phyloP scores from a whole-genome alignment of 2,113 vertebrate species.

The Sinocyclocheilus anophthalmus region DNA sequence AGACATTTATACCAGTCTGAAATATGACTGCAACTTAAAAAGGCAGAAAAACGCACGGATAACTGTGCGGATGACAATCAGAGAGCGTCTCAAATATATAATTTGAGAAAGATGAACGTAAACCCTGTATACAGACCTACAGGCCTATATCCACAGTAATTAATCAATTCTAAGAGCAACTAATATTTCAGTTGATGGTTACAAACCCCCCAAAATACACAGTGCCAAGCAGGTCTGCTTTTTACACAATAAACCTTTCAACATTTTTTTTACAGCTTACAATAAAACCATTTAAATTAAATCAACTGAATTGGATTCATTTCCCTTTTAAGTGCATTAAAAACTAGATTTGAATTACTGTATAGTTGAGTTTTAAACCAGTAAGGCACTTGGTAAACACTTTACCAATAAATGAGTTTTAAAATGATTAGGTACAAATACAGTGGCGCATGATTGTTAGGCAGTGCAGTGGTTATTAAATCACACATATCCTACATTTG shows the following conservation, averaged over 20 bases:
- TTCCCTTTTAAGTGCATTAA: neutral
- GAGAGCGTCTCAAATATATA: neutral
- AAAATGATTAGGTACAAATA: neutral
- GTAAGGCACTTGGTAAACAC: conserved; percentile 4
- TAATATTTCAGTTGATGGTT: neutral
- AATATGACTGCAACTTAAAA: neutral
- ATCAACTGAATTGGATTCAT: neutral
- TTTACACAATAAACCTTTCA: neutral
- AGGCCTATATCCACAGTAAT: neutral
- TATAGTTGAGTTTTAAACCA: neutral
- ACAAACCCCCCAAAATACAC: neutral
- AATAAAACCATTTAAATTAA: neutral
- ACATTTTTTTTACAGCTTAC: neutral
- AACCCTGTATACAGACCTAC: neutral
- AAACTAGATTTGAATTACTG: neutral
- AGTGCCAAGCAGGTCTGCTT: neutral
- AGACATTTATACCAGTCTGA: neutral
- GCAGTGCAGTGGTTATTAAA: neutral
- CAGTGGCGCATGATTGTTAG: neutral
- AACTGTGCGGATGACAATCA: neutral
- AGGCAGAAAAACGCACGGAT: neutral
- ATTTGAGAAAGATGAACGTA: neutral
- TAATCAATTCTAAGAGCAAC: neutral
- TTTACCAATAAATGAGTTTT: too few species aligned
- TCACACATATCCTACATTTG: neutral